Evolutionary conservation across 2,888 invertebrate species (phyloP).

Genomic region (Lampropteryx suffumata): DNA sequence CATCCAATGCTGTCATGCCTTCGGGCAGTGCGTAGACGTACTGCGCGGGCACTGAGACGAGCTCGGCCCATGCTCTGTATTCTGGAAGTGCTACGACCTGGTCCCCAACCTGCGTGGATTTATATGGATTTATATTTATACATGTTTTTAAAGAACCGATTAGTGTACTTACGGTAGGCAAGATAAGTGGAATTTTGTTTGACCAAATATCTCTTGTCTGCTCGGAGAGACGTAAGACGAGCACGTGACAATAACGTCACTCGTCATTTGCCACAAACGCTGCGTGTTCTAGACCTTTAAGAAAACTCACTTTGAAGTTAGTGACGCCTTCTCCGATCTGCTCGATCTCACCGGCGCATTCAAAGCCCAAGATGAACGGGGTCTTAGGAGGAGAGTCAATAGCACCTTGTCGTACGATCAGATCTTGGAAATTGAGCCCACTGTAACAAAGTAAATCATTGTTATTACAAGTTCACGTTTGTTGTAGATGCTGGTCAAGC

Average conservation of each 20-base stretch:
- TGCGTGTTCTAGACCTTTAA: not conserved
- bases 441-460: conserved; percentile 80
- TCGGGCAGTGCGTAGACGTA: conserved; percentile 90
- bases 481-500: no score
- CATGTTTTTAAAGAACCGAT: not conserved
- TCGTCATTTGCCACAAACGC: no score
- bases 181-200: no score
- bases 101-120: conserved; percentile 86
- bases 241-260: no score
- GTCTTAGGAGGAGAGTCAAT: conserved; percentile 95
- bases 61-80: conserved; percentile 93
- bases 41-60: conserved; percentile 90
- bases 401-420: conserved; percentile 94
- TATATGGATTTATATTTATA: no score
- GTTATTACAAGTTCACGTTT: not conserved
- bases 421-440: conserved; percentile 94
- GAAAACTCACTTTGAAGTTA: conserved; percentile 85
- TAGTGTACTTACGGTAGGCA: no score
- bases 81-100: conserved; percentile 93
- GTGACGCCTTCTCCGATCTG: conserved; percentile 90
- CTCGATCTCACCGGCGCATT: conserved; percentile 93
- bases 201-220: no score
- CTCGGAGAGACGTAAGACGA: no score
- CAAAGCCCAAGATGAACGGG: conserved; percentile 94
- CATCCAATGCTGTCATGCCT: conserved; percentile 89